Evolutionary conservation across 2,113 vertebrate species (phyloP), one percentile per base, ranked within the genome.

Genomic region (Pseudonaja textilis): DNA sequence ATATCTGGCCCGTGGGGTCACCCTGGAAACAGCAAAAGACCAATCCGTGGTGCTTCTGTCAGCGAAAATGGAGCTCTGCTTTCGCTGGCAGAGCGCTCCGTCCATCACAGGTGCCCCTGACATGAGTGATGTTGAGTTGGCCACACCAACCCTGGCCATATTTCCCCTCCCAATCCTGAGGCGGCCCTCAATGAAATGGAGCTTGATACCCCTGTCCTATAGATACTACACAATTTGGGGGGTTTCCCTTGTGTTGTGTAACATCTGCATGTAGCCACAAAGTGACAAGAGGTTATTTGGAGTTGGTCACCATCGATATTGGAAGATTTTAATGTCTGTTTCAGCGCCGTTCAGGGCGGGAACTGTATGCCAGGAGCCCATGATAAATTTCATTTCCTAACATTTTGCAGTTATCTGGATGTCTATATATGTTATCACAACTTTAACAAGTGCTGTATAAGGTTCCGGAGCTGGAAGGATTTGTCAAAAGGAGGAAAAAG

Each of bases 401-500:
- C 45, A 6, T 92, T 47, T 54, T 81, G 52, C 45, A 56, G 34
- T 81, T 69, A 85, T 81, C 61, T 54, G 39, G 64, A 92, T 47
- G 34, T 47, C 52, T 89, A 26, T 26, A 39, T 39, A 23, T 57
- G 45, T 16, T 85, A 81, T 54, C 26, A 56, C 45, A 14, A 34
- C 25, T 45, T 92, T 89, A 81, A 92, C 45, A 39, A 92, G 91
- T 61, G 34, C 91, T 25, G 57, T 89, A 85, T 89, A 74, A 92
- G 74, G n/a, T 54, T 81, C 9, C 34, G 11, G 29, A 69, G 87
- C 42, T 89, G 87, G 87, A 85, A 74, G 54, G 91, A 89, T 92
- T 89, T 92, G 91, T 89, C 87, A 89, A 81, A 55, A 61, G 26
- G 74, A 92, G 56, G 47, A 91, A 90, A 85, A 57, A 91, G 89